Base-by-base conservation (phyloP, 2,888 invertebrate species). In the Nemapogon koenigi region DNA sequence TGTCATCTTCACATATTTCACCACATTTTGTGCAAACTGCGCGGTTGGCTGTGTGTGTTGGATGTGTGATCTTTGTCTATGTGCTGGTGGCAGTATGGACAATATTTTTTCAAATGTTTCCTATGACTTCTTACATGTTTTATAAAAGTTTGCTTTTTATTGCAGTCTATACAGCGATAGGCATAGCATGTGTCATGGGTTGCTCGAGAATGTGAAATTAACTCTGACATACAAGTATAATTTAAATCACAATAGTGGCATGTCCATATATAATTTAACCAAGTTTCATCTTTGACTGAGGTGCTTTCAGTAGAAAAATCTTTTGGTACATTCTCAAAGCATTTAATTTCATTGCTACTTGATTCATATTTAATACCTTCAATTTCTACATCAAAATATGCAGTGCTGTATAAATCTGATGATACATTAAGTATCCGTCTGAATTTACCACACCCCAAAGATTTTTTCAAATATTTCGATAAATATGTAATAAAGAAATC, bases 101-200 rank as follows among this genome's bases (percentile, higher is more conserved):
- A 53, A 36, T 38, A 44, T 22, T 55, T 51, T 41, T 67, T 67
- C 63, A 8, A 19, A 22, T 81, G 75, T 43, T 81, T 66, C 0
- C 86, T 83, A 58, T 88, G 88, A 38, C 82, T 81, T 4, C 87
- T 55, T 53, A 88, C 88, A 3, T 81, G 76, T 41, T 73, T 71
- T 57, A 86, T 87, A 50, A 83, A 83, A 29, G 81, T 80, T 46
- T 81, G 81, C 10, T 83, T 76, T 48, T 82, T 83, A 31, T 84
- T 83, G 53, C 89, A 88, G 49, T 87, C 85, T 15, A 83, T 80
- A 53, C 89, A 89, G 50, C 81, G 76, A 49, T 85, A 88, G 3
- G 84, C 83, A 1, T 82, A 73, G 43, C 83, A 80, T 48, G 84
- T 84, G 30, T 83, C 82, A 48, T 88, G 88, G 1, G 82, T 80